phyloP scores from a whole-genome alignment of 2,888 invertebrate species.

The Drosophila phalerata region DNA sequence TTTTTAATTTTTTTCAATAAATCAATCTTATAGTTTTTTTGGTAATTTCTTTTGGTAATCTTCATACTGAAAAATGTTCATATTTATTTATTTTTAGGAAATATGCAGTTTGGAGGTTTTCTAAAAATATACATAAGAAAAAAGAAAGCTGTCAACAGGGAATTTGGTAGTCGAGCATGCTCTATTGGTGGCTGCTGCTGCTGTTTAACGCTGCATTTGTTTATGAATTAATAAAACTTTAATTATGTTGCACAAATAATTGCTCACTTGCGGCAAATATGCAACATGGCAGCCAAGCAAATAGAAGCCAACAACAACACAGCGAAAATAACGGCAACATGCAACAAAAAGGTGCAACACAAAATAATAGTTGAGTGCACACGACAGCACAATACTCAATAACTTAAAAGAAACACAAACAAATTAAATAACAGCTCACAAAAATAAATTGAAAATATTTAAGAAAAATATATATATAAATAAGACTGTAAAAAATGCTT shows the following conservation, averaged over 20 bases:
- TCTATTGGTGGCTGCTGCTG: background rate
- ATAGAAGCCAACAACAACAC: slow-evolving; percentile 3
- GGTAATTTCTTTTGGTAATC: too few species aligned
- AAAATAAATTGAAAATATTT: too few species aligned
- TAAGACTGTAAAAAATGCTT: background rate
- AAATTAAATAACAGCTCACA: too few species aligned
- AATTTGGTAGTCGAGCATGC: background rate
- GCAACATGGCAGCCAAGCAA: slow-evolving; percentile 21
- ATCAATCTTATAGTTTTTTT: too few species aligned
- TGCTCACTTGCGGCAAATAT: slow-evolving; percentile 68
- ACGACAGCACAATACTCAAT: background rate
- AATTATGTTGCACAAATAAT: slow-evolving; percentile 79
- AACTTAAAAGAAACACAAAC: too few species aligned
- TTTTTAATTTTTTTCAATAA: too few species aligned
- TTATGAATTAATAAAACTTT: slow-evolving; percentile 77
- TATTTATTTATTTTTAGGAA: too few species aligned
- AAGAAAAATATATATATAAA: background rate
- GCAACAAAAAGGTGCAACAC: slow-evolving; percentile 16
- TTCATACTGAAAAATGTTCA: too few species aligned
- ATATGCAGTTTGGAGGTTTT: too few species aligned
- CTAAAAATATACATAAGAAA: background rate
- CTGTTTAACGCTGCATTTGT: slow-evolving; percentile 59
- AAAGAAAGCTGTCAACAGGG: background rate
- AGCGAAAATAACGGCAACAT: background rate
- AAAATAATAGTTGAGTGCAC: slow-evolving; percentile 7